Percentiles rank a stretch among this genome's conserved stretches.
These are phyloP conservation scores for Drosophila picticornis DNA, from an alignment of 2,888 invertebrate species.

Conservation along the genomic window DNA sequence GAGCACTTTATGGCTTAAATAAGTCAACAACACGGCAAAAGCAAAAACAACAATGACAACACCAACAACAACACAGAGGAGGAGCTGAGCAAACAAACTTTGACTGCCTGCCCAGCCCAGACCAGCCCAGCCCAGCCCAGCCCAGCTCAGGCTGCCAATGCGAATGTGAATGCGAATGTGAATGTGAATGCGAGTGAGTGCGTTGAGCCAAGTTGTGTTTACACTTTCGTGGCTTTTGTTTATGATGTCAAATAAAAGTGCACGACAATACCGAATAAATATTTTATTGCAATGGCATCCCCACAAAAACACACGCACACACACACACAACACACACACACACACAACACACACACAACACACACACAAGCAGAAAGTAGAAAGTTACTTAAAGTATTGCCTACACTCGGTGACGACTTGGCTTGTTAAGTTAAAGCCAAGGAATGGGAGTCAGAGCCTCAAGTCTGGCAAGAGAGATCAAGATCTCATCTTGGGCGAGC, in stretches of 20 bases:
- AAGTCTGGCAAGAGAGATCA: conserved; percentile 48
- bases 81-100: conserved; percentile 58
- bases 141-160: conserved; percentile 23
- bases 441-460: not conserved
- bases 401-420: conserved; percentile 17
- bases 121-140: conserved; percentile 1
- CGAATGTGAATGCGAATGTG: conserved; percentile 1
- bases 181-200: conserved; percentile 18
- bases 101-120: conserved; percentile 25
- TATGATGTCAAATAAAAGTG: conserved; percentile 82
- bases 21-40: conserved; percentile 75
- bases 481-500: conserved; percentile 59
- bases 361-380: not conserved
- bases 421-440: conserved; percentile 37
- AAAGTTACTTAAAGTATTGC: conserved; percentile 47
- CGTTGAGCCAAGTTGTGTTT: conserved; percentile 75
- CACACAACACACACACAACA: too few species aligned
- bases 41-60: conserved; percentile 10
- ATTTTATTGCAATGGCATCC: conserved; percentile 78
- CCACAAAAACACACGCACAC: conserved; percentile 23
- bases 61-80: conserved; percentile 19
- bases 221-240: conserved; percentile 83
- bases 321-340: not conserved
- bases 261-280: conserved; percentile 82
- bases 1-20: conserved; percentile 81